A percentile compares a stretch with the other conserved stretches of the same genome.
Conservation (phyloP, 2,113 vertebrate genomes). For the Pelusios castaneus region DNA sequence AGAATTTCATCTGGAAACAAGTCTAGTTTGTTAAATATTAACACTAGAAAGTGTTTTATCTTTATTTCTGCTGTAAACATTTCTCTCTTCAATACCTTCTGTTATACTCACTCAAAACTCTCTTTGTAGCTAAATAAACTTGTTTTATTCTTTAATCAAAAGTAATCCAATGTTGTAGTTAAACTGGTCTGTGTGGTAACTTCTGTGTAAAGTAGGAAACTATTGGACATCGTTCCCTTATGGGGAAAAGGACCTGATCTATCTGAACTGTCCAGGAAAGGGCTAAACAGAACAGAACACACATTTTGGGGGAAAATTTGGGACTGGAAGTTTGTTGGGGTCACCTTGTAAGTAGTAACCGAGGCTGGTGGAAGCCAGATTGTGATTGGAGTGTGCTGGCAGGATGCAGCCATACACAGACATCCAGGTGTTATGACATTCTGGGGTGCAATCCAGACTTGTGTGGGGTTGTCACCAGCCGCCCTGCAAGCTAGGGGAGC, state of each 20-base stretch:
- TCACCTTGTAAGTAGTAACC: not conserved
- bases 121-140: not conserved
- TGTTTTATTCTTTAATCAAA: not conserved
- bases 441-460: not conserved
- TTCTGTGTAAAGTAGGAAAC: not conserved
- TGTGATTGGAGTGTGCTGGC: not conserved
- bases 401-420: not conserved
- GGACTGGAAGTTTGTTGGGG: not conserved
- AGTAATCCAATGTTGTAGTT: not conserved
- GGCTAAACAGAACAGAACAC: not conserved
- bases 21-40: not conserved
- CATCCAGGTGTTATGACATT: not conserved
- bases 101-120: not conserved
- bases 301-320: not conserved
- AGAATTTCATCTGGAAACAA: not conserved
- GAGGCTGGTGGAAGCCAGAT: not conserved
- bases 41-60: not conserved
- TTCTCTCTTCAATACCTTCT: not conserved
- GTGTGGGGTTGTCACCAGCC: not conserved
- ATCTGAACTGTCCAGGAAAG: not conserved
- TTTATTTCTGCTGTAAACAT: not conserved
- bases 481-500: not conserved
- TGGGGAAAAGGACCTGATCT: not conserved
- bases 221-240: not conserved
- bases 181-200: not conserved